Base-by-base conservation (phyloP, 1,140 invertebrate species). In the Drosophila guanche region DNA sequence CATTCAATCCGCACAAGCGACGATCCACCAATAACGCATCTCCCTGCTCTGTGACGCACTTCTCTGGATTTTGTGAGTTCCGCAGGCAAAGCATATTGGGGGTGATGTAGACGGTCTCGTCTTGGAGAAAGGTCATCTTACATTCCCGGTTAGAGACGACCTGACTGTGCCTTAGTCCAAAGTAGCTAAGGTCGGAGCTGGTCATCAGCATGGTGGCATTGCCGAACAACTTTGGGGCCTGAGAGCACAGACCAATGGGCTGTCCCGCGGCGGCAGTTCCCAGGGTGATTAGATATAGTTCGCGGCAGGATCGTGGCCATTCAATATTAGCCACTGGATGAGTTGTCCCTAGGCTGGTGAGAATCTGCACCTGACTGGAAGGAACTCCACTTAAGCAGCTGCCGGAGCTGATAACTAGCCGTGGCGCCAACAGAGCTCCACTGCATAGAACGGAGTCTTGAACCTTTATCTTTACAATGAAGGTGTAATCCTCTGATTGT, bases 201-300 rank as follows among this genome's bases (percentile, higher is more conserved):
- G 71, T 53, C 57, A 72, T 72, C 8, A 74, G 10, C 71, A 72
- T 72, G 3, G 10, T 23, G n/a, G n/a, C 59, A 23, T 52, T 65
- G 6, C 7, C 14, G 16, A 33, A 41, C 20, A 52, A 20, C 1
- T 40, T 23, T 0, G 29, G 22, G 5, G 45, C 27, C n/a, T 23
- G 3, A 1, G 23, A 22, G 22, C 71, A 57, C 2, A 72, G 8
- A 0, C 2, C 14, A 14, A 72, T 33, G 0, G 60, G 69, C 3
- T 33, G 4, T 0, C 40, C 16, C 3, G 5, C 4, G n/a, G 37
- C 33, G 7, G 22, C 8, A 0, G 2, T 6, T n/a, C 27, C 27
- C 2, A 73, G 16, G 1, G 27, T 40, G 8, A 72, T 40, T 2
- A 58, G 10, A 7, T 6, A 48, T 0, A 74, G 25, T 2, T 74